Evolutionary conservation across 2,797 vertebrate genomes (phyloP), one percentile per base, ranked within the genome.

Genomic region (Micromesistius poutassou): DNA sequence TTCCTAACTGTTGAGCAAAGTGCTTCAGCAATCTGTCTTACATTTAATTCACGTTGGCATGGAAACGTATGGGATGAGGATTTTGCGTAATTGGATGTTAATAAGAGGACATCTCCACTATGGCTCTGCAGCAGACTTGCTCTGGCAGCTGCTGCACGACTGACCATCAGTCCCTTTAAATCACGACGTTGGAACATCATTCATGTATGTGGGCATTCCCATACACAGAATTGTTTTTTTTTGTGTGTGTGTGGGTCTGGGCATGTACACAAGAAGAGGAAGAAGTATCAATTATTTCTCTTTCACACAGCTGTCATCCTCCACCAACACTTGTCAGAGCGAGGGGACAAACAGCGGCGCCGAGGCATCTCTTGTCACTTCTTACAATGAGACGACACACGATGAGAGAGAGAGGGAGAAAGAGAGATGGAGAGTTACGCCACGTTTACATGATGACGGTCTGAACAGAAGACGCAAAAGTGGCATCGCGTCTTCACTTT

Each of bases 261-360:
- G 55, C 55, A 7, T 62, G 55, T 25, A 62, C 8, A 62, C 55
- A 62, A 62, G 19, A 55, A 46, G 2, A 46, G 12, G 16, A 55
- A 55, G 40, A 42, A 42, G 83, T 78, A 74, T 80, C 62, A 70
- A 55, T 62, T 79, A 66, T 46, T 46, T 70, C 36, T 22, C 6
- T 81, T 78, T 79, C 79, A 76, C 72, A 77, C n/a, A 70, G 78
- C 81, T 80, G 84, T 81, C 83, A 75, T 36, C 55, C 71, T 72
- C 25, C 66, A 66, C 55, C 72, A 71, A 50, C 70, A 72, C 68
- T 28, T 73, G 80, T 81, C 77, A 81, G 35, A 77, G 42, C 74
- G 12, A 42, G 79, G 72, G 73, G 79, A 79, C 74, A 84, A 74
- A 55, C 76, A 13, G 79, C 78, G 73, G 14, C 4, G 77, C 36